phyloP scores from a whole-genome alignment of 2,888 invertebrate species.

The Noctua fimbriata region DNA sequence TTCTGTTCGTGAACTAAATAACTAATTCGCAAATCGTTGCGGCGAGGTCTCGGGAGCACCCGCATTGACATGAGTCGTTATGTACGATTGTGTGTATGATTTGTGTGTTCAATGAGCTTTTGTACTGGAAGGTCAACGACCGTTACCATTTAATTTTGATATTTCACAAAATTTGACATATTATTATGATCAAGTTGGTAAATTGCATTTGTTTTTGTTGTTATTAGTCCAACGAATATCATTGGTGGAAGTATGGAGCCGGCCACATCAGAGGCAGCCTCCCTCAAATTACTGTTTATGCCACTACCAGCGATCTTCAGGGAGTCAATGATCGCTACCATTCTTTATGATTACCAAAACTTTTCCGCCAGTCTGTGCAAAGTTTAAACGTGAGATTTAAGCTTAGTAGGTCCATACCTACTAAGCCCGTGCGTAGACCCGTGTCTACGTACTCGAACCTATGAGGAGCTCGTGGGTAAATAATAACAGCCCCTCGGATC shows the following conservation, averaged over 20 bases:
- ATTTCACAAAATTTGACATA: not conserved
- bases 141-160: not conserved
- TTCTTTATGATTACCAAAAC: not conserved
- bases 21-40: constrained; percentile 59
- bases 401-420: not conserved
- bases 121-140: no score
- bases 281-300: not conserved
- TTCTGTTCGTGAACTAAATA: constrained; percentile 55
- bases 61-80: constrained; percentile 11
- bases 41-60: constrained; percentile 24
- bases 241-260: not conserved
- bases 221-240: no score
- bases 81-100: constrained; percentile 9
- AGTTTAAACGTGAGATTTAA: not conserved
- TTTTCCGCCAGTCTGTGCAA: not conserved
- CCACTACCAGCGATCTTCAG: not conserved
- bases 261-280: not conserved
- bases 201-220: no score
- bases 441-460: no score
- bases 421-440: no score
- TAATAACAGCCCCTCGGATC: no score
- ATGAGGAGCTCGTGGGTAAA: no score
- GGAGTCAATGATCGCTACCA: not conserved
- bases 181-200: no score
- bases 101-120: constrained; percentile 14